Percentiles rank a stretch among this genome's conserved stretches.
These are phyloP conservation scores for Heterocephalus glaber DNA, from an alignment of 2,113 vertebrate genomes.

Conservation along the genomic window DNA sequence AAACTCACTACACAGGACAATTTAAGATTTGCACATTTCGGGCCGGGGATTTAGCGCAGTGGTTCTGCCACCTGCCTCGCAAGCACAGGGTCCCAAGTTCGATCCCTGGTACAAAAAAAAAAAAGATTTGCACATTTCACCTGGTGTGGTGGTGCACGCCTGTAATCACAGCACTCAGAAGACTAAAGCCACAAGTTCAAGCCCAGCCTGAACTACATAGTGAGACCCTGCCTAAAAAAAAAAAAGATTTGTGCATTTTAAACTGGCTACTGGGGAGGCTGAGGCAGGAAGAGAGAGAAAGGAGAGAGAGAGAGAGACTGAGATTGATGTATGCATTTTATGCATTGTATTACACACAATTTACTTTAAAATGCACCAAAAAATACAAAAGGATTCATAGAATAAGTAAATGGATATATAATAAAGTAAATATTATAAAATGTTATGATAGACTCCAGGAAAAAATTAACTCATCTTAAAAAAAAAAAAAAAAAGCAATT, in stretches of 20 bases:
- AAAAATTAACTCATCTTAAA: not conserved
- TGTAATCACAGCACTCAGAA: not conserved
- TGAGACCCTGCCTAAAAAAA: not conserved
- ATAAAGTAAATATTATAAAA: not conserved
- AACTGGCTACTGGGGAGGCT: not conserved
- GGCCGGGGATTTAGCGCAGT: too few relatives aligned
- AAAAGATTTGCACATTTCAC: not conserved
- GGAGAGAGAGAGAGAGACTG: not conserved
- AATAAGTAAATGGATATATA: not conserved
- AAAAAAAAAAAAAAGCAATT: not conserved
- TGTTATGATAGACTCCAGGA: not conserved
- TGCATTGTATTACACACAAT: not conserved
- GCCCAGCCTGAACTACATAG: not conserved
- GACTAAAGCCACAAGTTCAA: not conserved
- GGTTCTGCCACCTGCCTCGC: too few relatives aligned
- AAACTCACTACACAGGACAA: not conserved
- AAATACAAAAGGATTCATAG: not conserved
- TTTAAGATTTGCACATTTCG: not conserved
- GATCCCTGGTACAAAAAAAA: too few relatives aligned
- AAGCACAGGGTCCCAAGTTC: too few relatives aligned
- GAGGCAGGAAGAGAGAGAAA: not conserved
- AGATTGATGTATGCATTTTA: not conserved
- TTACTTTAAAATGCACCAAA: slow-evolving; percentile 20
- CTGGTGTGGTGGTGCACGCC: not conserved
- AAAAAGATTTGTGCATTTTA: not conserved